These are phyloP conservation scores for Phylloscopus trochilus DNA, from an alignment of 2,113 vertebrate genomes.

Conservation along the genomic window DNA sequence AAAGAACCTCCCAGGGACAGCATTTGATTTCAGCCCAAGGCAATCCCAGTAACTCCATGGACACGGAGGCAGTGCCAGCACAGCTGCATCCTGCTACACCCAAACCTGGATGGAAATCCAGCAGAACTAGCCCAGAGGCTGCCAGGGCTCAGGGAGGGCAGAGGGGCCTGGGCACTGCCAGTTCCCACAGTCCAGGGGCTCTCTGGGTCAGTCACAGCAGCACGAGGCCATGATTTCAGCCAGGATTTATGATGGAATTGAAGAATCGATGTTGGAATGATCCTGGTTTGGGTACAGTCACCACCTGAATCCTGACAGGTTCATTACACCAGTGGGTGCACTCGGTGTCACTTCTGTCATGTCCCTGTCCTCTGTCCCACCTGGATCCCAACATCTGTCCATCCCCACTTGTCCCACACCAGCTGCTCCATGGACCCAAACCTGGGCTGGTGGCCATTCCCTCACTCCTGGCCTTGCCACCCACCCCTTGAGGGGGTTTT, in stretches of 20 bases:
- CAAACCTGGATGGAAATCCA: not conserved
- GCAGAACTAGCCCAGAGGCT: accelerated
- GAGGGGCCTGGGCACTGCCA: not conserved
- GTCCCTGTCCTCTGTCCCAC: not conserved
- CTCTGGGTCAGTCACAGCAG: accelerated
- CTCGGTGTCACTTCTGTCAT: accelerated
- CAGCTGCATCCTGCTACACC: accelerated
- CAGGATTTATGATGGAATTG: not conserved
- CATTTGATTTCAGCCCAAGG: not conserved
- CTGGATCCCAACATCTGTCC: not conserved
- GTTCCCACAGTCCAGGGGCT: not conserved
- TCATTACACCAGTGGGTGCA: accelerated
- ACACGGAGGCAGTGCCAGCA: not conserved
- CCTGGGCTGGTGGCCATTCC: not conserved
- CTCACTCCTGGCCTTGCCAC: accelerated
- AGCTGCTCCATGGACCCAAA: not conserved
- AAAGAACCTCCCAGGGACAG: not conserved
- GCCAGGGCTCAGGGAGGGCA: accelerated
- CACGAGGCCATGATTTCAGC: accelerated
- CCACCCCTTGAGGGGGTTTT: not conserved
- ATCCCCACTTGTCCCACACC: not conserved
- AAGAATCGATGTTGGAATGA: not conserved
- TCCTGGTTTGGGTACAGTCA: not conserved
- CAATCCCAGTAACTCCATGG: not conserved
- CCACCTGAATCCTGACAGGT: not conserved